Evolutionary conservation across 2,888 invertebrate species (phyloP).

Genomic region (Drosophila mimetica): DNA sequence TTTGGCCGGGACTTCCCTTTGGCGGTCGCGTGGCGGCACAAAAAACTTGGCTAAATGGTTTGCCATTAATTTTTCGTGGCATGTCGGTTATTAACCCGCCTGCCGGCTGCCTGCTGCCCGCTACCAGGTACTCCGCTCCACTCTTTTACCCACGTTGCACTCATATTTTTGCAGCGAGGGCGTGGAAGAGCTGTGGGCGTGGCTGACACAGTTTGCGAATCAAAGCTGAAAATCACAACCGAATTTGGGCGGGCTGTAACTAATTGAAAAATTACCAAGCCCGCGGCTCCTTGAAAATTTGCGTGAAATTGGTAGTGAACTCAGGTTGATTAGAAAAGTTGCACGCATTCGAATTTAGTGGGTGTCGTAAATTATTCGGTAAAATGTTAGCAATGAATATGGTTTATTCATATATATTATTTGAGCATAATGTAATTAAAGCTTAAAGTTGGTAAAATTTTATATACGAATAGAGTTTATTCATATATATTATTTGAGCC

Average conservation of each 20-base stretch:
- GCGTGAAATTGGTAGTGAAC: background rate
- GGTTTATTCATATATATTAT: no score
- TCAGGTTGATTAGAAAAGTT: background rate
- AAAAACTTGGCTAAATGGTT: conserved; percentile 65
- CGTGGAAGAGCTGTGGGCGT: conserved; percentile 54
- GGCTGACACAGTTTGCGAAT: conserved; percentile 57
- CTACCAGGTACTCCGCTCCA: background rate
- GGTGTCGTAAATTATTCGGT: no score
- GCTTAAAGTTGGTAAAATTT: no score
- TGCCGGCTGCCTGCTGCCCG: conserved; percentile 35
- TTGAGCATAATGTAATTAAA: no score
- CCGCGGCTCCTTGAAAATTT: background rate
- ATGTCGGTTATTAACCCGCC: conserved; percentile 76
- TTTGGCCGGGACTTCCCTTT: conserved; percentile 55
- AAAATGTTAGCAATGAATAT: no score
- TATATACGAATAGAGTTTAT: no score
- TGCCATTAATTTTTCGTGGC: conserved; percentile 77
- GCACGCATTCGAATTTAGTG: no score
- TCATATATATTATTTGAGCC: no score
- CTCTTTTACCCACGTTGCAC: conserved; percentile 21
- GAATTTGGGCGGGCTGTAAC: conserved; percentile 27
- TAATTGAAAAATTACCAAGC: conserved; percentile 49
- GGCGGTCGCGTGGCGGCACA: conserved; percentile 34
- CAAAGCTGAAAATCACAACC: conserved; percentile 41
- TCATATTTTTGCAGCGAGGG: conserved; percentile 44